Conservation (phyloP, 2,113 vertebrate species). For the Phyllopteryx taeniolatus region DNA sequence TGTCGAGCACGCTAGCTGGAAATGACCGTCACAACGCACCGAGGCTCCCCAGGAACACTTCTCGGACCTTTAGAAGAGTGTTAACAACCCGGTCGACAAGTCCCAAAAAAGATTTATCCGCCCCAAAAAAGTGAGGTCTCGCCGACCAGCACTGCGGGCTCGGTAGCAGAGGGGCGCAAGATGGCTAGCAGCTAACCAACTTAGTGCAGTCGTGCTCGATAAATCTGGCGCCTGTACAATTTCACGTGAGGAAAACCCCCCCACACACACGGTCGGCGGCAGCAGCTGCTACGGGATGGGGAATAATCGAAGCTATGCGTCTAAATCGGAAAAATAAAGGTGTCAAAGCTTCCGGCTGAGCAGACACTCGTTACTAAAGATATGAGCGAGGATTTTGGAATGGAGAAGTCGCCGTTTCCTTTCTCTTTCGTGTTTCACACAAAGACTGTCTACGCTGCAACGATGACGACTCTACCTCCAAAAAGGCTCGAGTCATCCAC, state of each 20-base stretch:
- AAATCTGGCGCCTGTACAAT: constrained; percentile 39
- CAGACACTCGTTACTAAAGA: constrained; percentile 43
- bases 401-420: constrained; percentile 65
- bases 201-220: constrained; percentile 48
- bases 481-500: background rate
- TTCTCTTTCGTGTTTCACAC: constrained; percentile 62
- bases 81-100: constrained; percentile 13
- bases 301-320: background rate
- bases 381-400: constrained; percentile 44
- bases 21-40: constrained; percentile 20
- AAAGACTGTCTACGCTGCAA: constrained; percentile 45
- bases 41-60: constrained; percentile 16
- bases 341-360: constrained; percentile 38
- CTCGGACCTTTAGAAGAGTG: background rate
- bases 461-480: background rate
- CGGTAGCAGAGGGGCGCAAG: constrained; percentile 50
- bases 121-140: constrained; percentile 18
- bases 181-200: constrained; percentile 53
- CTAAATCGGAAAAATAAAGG: constrained; percentile 10
- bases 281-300: background rate
- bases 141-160: constrained; percentile 42
- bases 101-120: constrained; percentile 8
- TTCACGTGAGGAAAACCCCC: constrained; percentile 25
- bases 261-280: background rate
- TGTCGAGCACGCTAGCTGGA: constrained; percentile 49